These are phyloP conservation scores for Ectobius pallidus DNA, from an alignment of 2,888 invertebrate species.

Conservation along the genomic window DNA sequence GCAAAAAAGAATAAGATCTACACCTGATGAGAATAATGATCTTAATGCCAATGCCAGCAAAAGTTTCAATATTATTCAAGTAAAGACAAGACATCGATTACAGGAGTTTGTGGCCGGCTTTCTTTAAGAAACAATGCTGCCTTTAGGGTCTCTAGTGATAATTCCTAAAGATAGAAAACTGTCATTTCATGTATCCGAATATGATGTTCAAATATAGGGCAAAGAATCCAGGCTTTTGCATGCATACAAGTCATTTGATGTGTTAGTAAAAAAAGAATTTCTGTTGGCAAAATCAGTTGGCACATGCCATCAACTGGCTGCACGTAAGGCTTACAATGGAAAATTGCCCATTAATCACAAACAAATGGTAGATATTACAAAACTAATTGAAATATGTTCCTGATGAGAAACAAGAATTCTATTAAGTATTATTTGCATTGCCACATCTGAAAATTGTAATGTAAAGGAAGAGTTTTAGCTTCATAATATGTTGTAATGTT, in stretches of 20 bases:
- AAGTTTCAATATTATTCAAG: neutral
- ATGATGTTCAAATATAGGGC: slow-evolving; percentile 20
- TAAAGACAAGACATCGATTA: slow-evolving; percentile 1
- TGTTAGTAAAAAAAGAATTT: slow-evolving; percentile 19
- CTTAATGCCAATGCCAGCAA: slow-evolving; percentile 23
- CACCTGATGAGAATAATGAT: neutral
- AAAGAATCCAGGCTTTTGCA: slow-evolving; percentile 16
- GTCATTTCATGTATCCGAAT: slow-evolving; percentile 11
- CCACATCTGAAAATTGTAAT: neutral
- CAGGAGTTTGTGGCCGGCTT: slow-evolving; percentile 2
- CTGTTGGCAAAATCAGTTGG: neutral
- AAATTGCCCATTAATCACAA: neutral
- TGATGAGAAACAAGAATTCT: neutral
- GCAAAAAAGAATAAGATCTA: neutral
- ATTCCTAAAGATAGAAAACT: slow-evolving; percentile 14
- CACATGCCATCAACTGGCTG: neutral
- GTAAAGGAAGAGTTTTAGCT: slow-evolving; percentile 9
- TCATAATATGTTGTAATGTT: slow-evolving; percentile 1
- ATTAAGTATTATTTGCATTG: neutral
- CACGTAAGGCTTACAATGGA: neutral
- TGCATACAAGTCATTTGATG: slow-evolving; percentile 18
- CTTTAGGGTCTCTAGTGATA: neutral
- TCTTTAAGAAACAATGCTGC: slow-evolving; percentile 12
- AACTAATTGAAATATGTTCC: slow-evolving; percentile 1
- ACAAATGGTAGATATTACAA: neutral